Base-by-base conservation (phyloP, 1,140 invertebrate species). In the Ridgeia piscesae region DNA sequence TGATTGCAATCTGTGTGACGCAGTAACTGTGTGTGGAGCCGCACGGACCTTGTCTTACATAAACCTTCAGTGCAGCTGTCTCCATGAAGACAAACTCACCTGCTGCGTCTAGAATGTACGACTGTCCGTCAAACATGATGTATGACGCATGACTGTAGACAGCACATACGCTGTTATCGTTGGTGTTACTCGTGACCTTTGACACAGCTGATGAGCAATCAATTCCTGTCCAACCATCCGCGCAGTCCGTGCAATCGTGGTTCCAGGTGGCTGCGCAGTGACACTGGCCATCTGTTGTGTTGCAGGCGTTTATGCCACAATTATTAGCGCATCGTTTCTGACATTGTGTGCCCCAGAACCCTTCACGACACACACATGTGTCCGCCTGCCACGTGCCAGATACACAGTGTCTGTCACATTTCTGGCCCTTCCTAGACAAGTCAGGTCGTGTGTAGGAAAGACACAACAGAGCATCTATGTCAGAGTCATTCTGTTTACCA, bases 121-220 rank as follows among this genome's bases (percentile, higher is more conserved):
- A 91, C 89, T 94, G 58, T 33, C 94, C 94, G 91, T 94, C 94
- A 93, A 94, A 94, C 93, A 94, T 93, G 89, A 93, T 92, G 48
- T 93, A 91, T 91, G 94, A 92, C 42, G 93, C 92, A 34, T 93
- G 88, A 21, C 94, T 93, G 92, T 91, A 94, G 11, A 93, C 42
- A 6, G 35, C 89, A 91, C 93, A 94, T 11, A 94, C 91, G 89
- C 92, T n/a, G 91, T 48, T 34, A 33, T 92, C 34, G 34, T 90
- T 50, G 34, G 48, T 92, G 48, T 35, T 33, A 27, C 88, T 91
- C 21, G 48, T 33, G 33, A 77, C 27, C 2, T 91, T 92, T 33
- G 58, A 21, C 33, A 92, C 89, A 34, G 92, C 92, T 33, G 93
- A 93, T 33, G 91, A 91, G 50, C 94, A 94, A 91, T 94, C 93